These are phyloP conservation scores for Autographa gamma DNA, from an alignment of 2,888 invertebrate species.

Conservation along the genomic window DNA sequence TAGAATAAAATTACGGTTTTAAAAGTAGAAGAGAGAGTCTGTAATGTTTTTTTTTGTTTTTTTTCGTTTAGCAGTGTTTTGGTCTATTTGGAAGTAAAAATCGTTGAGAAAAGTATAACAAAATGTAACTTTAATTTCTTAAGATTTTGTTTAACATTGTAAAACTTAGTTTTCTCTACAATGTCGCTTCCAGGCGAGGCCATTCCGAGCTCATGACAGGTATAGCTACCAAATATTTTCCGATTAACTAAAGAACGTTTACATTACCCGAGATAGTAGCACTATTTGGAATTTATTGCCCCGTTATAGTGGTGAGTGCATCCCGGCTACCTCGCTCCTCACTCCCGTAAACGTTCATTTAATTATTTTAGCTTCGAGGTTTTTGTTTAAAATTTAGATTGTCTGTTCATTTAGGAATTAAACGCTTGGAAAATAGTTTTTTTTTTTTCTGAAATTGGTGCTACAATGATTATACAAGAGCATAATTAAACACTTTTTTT, in stretches of 20 bases:
- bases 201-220: slow-evolving; percentile 49
- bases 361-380: slow-evolving; percentile 22
- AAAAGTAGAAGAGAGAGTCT: too few species aligned
- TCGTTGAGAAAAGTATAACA: not conserved
- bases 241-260: slow-evolving; percentile 81
- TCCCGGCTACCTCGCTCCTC: slow-evolving; percentile 63
- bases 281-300: slow-evolving; percentile 82
- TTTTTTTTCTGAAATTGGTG: not conserved
- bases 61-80: not conserved
- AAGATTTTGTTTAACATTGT: not conserved
- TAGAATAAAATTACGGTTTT: too few species aligned
- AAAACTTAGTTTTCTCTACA: slow-evolving; percentile 13
- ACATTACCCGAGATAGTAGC: slow-evolving; percentile 79
- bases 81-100: not conserved
- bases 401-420: not conserved
- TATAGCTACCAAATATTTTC: slow-evolving; percentile 74
- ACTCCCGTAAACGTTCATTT: slow-evolving; percentile 61
- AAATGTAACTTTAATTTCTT: not conserved
- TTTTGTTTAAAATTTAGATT: not conserved
- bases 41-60: not conserved
- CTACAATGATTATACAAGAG: too few species aligned
- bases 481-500: too few species aligned
- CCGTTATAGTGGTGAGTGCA: slow-evolving; percentile 82
- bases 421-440: not conserved
- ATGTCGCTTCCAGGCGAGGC: slow-evolving; percentile 33